A percentile compares a stretch with the other conserved stretches of the same genome.
Conservation (phyloP, 2,888 invertebrate species). For the Sarcophaga variegata region DNA sequence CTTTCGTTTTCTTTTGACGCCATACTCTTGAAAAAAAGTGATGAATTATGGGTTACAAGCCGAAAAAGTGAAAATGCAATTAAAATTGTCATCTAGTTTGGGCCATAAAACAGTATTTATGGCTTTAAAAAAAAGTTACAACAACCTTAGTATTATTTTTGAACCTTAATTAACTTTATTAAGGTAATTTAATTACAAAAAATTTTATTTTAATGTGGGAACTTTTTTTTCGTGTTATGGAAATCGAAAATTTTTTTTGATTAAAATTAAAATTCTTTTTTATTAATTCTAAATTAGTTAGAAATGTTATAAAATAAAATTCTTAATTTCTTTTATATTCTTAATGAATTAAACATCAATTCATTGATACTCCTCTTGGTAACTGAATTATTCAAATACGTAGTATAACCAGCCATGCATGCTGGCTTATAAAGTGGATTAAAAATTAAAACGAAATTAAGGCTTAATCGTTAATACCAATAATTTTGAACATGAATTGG, state of each 20-base stretch:
- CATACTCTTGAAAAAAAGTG: neutral
- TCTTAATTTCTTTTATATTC: no score
- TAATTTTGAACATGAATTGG: no score
- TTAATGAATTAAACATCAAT: no score
- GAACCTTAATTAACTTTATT: neutral
- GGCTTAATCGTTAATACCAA: no score
- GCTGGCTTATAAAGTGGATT: no score
- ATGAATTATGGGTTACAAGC: neutral
- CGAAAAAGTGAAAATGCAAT: neutral
- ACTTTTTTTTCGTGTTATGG: neutral
- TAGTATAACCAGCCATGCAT: no score
- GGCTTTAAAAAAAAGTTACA: neutral
- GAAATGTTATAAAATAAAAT: no score
- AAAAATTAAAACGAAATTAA: no score
- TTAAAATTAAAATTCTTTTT: neutral
- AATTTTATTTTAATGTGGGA: constrained; percentile 19
- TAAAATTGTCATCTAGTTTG: constrained; percentile 19
- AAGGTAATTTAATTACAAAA: neutral
- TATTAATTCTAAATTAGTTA: no score
- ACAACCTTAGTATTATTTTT: neutral
- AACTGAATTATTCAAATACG: no score
- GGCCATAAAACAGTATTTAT: constrained; percentile 3
- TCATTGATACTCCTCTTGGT: no score
- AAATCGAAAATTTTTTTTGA: neutral
- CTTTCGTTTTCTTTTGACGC: neutral